Conservation (phyloP, 2,113 vertebrate genomes). For the Malaclemys terrapin region DNA sequence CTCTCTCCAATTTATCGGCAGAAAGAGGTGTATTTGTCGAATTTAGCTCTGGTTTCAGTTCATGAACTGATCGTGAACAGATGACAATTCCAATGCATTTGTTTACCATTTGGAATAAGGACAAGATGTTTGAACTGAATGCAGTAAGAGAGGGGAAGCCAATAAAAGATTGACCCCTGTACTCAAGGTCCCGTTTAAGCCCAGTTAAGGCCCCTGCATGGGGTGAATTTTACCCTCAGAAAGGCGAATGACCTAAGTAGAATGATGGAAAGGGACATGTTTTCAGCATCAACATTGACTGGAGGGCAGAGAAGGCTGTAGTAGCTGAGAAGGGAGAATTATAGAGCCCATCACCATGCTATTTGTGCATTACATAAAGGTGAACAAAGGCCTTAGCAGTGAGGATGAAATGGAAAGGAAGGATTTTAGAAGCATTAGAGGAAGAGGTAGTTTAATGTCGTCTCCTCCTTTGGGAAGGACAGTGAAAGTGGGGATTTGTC, state of each 20-base stretch:
- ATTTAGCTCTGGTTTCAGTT: slow-evolving; percentile 26
- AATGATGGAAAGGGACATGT: not conserved
- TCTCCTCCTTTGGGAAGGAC: not conserved
- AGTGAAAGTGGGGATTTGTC: not conserved
- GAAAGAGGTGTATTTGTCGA: slow-evolving; percentile 31
- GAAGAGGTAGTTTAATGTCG: slow-evolving; percentile 10
- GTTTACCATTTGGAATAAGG: slow-evolving; percentile 57
- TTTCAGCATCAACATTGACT: not conserved
- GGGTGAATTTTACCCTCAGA: not conserved
- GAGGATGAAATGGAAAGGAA: not conserved
- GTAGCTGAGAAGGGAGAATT: not conserved
- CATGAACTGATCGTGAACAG: not conserved
- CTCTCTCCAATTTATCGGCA: not conserved
- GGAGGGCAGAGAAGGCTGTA: not conserved
- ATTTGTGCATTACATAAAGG: not conserved
- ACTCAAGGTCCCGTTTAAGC: rapidly evolving
- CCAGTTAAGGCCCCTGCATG: not conserved
- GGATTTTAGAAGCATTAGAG: not conserved
- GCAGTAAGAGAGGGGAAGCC: slow-evolving; percentile 1
- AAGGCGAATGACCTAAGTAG: not conserved
- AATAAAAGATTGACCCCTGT: slow-evolving; percentile 11
- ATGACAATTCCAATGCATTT: slow-evolving; percentile 47
- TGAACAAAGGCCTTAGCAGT: not conserved
- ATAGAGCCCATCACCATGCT: not conserved
- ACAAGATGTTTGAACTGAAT: not conserved